Evolutionary conservation across 2,113 vertebrate species (phyloP), one percentile per base, ranked within the genome.

Genomic region (Pyxicephalus adspersus): DNA sequence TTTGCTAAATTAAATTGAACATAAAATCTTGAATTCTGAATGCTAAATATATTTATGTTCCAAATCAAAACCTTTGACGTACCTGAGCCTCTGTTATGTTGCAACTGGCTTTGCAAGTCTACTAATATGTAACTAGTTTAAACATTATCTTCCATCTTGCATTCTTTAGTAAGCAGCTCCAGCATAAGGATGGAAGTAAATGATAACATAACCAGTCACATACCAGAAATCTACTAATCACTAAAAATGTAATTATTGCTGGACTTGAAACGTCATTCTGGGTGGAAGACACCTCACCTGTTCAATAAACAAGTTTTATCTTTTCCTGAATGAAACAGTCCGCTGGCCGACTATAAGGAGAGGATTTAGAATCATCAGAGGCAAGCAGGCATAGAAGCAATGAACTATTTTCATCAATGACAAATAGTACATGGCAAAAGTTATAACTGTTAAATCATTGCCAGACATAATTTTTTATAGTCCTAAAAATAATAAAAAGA

Each of bases 81-180:
- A 29, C 11, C 0, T 5, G 19, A 28, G 25, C 29, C 18, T 58
- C 29, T 74, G n/a, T 15, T 22, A 31, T 58, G 55, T 73, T 57
- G 54, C 55, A 74, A 74, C 26, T 23, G 71, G 64, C 18, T 55
- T 70, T 60, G 67, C 64, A 45, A 18, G 52, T 54, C 29, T 70
- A 38, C 31, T 79, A 79, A 58, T 79, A 68, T 55, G 38, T 68
- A 79, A 79, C 64, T 68, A 45, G 77, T 50, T 79, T 79, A 70
- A 68, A 58, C 54, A 79, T 58, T 68, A 79, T 79, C 64, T 79
- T 9, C 29, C 64, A 60, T 60, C 77, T 38, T 28, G 26, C 77
- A 68, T 79, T 68, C 65, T 70, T 77, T 31, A 64, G 22, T 64
- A 25, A 28, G 25, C 18, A 51, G 63, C 63, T 65, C 29, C 50